Conservation (phyloP, 2,113 vertebrate genomes). For the Meles meles region DNA sequence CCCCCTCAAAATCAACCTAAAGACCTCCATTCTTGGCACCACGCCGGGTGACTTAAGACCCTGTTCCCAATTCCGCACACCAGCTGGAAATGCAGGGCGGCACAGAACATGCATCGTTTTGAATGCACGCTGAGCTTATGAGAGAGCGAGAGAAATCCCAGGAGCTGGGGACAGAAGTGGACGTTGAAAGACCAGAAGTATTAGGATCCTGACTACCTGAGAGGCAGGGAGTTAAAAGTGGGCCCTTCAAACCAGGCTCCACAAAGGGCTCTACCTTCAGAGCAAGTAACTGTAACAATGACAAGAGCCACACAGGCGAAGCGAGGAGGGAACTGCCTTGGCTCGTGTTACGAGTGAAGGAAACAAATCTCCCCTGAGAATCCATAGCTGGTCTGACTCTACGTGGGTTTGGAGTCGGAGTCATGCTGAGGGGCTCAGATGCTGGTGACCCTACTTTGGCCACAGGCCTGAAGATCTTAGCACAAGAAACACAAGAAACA, state of each 20-base stretch:
- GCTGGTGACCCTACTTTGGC: not conserved
- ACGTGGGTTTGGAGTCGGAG: not conserved
- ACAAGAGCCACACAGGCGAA: not conserved
- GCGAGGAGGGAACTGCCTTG: not conserved
- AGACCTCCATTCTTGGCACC: not conserved
- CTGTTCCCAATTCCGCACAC: rapidly evolving
- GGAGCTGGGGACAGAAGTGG: not conserved
- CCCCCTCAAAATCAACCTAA: not conserved
- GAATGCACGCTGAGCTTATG: not conserved
- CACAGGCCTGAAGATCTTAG: no score
- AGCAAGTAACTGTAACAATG: not conserved
- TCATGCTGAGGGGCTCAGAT: not conserved
- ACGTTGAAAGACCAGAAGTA: not conserved
- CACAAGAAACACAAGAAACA: not conserved
- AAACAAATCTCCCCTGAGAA: not conserved
- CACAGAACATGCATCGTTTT: rapidly evolving
- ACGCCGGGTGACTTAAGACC: not conserved
- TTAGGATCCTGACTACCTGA: rapidly evolving
- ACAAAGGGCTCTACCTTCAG: not conserved
- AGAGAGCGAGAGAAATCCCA: not conserved
- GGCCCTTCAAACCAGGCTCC: not conserved
- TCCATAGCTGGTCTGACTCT: not conserved
- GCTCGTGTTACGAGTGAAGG: not conserved
- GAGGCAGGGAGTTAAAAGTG: not conserved
- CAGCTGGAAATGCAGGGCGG: not conserved